Evolutionary conservation across 2,113 vertebrate species (phyloP), one percentile per base, ranked within the genome.

Genomic region (Alosa alosa): DNA sequence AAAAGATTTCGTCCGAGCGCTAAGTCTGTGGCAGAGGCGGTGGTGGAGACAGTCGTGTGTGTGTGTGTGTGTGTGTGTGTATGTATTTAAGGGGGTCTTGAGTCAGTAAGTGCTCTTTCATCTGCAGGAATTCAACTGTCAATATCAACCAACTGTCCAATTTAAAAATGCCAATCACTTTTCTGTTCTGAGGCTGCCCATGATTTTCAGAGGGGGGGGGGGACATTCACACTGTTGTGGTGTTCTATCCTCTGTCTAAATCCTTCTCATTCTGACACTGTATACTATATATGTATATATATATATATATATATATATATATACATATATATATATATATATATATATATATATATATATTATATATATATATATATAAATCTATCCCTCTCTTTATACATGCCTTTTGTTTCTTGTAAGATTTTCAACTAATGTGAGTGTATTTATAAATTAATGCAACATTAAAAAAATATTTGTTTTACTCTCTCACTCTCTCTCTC

Each of bases 401-500:
- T 84, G 49, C 83, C 47, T 78, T 78, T 78, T 10, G 39, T 39
- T 78, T 78, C 15, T 3, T 78, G 72, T 39, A 78, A 78, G 31
- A 78, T 78, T 78, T 78, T 9, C 39, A 78, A 78, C 72, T 78
- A 78, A 78, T 17, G 72, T 78, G 11, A 78, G 25, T 36, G 55
- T 86, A 92, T 78, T 84, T 47, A 57, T 86, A 81, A 82, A 87
- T 90, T 91, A 93, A 93, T 88, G 52, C 89, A 91, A 93, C 89
- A 90, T 93, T 78, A 83, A 89, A 44, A 91, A 93, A 93, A 92
- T 90, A 91, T 13, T 17, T 78, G 36, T 39, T 78, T 78, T 78
- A 39, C 72, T 72, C 64, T 72, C 64, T 72, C 64, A 72, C 64
- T 36, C 4, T 78, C 72, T 90, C 81, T 86, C 47, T n/a, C n/a